Evolutionary conservation across 2,797 vertebrate species (phyloP).

Genomic region (Glyptemys insculpta): DNA sequence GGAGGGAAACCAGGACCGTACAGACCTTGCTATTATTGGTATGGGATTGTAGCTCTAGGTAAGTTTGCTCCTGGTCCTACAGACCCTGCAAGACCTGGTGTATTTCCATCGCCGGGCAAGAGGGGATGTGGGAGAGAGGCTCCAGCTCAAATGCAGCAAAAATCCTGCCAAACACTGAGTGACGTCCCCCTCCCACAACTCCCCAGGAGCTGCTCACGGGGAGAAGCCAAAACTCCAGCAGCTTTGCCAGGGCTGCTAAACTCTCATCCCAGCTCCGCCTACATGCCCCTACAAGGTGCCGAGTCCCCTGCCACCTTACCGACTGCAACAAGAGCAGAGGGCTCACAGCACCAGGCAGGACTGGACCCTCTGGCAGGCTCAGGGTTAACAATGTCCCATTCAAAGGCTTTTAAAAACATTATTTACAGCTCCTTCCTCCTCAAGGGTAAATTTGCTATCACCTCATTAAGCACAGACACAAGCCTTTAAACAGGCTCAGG

Average conservation of each 20-base stretch:
- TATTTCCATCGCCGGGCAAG: neutral
- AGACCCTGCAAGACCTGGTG: neutral
- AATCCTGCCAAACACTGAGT: fast-evolving
- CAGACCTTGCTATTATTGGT: too few species aligned
- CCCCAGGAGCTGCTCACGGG: neutral
- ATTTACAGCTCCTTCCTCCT: constrained; percentile 42
- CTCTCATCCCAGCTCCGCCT: neutral
- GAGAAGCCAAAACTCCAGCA: neutral
- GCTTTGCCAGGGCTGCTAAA: neutral
- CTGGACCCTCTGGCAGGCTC: neutral
- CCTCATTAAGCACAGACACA: constrained; percentile 37
- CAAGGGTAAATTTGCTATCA: constrained; percentile 1
- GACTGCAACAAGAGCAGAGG: neutral
- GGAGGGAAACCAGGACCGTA: too few species aligned
- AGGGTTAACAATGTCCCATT: neutral
- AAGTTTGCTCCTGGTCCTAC: neutral
- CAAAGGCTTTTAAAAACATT: neutral
- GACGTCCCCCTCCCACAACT: fast-evolving
- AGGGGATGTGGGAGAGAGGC: neutral
- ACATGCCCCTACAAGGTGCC: neutral
- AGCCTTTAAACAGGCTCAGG: constrained; percentile 9
- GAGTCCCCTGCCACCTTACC: fast-evolving
- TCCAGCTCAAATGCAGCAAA: neutral
- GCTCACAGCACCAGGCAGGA: neutral
- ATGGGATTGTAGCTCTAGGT: neutral